These are phyloP conservation scores for Globodera rostochiensis DNA, from an alignment of 1,140 invertebrate species.

Conservation along the genomic window DNA sequence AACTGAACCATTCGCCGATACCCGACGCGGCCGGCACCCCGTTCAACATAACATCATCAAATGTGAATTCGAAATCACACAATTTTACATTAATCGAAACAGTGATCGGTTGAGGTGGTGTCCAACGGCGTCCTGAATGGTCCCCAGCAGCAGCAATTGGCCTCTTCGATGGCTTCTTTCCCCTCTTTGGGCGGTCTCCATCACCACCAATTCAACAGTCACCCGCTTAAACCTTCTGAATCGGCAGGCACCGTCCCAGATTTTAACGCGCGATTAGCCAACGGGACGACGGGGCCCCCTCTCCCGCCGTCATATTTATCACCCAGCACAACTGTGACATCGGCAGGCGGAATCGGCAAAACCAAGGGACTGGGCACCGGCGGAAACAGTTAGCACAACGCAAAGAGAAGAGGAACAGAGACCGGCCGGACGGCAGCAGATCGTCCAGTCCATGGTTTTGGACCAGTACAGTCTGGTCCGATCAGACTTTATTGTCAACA, in stretches of 20 bases:
- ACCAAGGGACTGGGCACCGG: conserved; percentile 11
- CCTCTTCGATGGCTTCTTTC: neutral
- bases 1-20: conserved; percentile 11
- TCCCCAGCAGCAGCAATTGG: conserved; percentile 9
- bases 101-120: neutral
- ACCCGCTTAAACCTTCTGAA: conserved; percentile 7
- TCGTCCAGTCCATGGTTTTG: no score
- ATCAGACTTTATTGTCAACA: neutral
- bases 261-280: neutral
- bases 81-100: neutral
- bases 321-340: neutral
- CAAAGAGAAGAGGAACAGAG: neutral
- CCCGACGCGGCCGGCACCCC: neutral
- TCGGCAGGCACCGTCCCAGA: conserved; percentile 14
- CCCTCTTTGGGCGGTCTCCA: neutral
- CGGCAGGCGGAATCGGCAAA: neutral
- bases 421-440: neutral
- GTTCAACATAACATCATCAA: conserved; percentile 5
- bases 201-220: conserved; percentile 1
- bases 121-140: conserved; percentile 26
- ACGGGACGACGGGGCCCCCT: conserved; percentile 16
- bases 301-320: neutral
- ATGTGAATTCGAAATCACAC: neutral
- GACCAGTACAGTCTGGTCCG: neutral
- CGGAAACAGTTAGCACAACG: conserved; percentile 5